Conservation (phyloP, 1,140 invertebrate genomes). For the Prorops nasuta region DNA sequence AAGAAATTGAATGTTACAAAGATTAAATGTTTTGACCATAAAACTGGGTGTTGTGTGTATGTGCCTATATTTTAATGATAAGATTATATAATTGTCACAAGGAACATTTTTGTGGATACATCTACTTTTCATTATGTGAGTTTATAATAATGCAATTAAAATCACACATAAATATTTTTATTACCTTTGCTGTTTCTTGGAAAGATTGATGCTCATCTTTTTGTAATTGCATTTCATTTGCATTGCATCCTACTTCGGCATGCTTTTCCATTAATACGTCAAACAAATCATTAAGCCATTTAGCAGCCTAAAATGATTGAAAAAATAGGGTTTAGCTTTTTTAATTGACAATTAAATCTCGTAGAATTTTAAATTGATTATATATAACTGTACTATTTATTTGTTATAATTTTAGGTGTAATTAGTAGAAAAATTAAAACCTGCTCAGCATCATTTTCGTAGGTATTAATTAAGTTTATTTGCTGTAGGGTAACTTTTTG, state of each 20-base stretch:
- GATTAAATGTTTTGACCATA: too few relatives aligned
- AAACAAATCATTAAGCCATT: slow-evolving; percentile 74
- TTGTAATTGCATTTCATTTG: slow-evolving; percentile 71
- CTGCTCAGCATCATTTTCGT: slow-evolving; percentile 73
- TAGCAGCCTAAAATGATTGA: slow-evolving; percentile 60
- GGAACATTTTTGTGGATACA: background rate
- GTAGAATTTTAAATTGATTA: background rate
- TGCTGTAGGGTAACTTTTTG: slow-evolving; percentile 75
- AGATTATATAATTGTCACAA: slow-evolving; percentile 1
- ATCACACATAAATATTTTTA: slow-evolving; percentile 7
- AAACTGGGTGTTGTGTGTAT: too few relatives aligned
- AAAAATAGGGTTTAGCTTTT: too few relatives aligned
- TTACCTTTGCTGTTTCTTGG: slow-evolving; percentile 72
- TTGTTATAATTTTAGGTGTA: background rate
- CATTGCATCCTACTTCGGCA: slow-evolving; percentile 69
- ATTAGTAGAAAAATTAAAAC: slow-evolving; percentile 34
- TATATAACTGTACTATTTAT: slow-evolving; percentile 3
- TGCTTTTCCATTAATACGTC: slow-evolving; percentile 69
- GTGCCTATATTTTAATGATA: too few relatives aligned
- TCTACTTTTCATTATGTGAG: background rate
- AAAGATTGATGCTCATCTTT: slow-evolving; percentile 76
- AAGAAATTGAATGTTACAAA: background rate
- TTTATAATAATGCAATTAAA: too few relatives aligned
- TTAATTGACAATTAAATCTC: too few relatives aligned
- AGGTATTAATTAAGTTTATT: slow-evolving; percentile 70